Percentiles rank a stretch among this genome's conserved stretches.
Conservation (phyloP, 2,797 vertebrate species). For the Cossypha niveicapilla region DNA sequence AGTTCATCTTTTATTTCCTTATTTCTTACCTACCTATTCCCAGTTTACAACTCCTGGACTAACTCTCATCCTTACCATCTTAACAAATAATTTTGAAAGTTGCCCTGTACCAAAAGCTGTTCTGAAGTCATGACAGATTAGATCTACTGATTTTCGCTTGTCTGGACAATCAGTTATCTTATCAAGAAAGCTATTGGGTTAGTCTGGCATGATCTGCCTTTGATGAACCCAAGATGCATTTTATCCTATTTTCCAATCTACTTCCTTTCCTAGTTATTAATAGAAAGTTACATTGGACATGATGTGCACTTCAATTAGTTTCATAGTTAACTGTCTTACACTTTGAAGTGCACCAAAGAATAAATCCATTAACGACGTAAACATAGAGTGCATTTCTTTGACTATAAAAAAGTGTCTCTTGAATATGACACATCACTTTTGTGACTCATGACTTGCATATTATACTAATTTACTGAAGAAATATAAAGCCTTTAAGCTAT, state of each 20-base stretch:
- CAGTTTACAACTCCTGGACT: neutral
- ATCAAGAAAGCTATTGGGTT: conserved; percentile 23
- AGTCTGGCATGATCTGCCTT: conserved; percentile 10
- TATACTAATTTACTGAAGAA: neutral
- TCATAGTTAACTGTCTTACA: neutral
- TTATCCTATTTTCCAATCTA: conserved; percentile 30
- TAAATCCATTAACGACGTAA: neutral
- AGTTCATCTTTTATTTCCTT: neutral
- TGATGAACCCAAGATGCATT: conserved; percentile 16
- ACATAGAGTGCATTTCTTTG: neutral
- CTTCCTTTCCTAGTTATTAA: conserved; percentile 19
- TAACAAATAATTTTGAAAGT: conserved; percentile 21
- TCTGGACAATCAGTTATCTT: conserved; percentile 32
- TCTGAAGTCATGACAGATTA: conserved; percentile 37
- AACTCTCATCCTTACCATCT: neutral
- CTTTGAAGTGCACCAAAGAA: neutral
- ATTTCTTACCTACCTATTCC: neutral
- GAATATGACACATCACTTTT: neutral
- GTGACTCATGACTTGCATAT: neutral
- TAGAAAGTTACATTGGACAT: neutral
- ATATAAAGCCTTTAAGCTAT: neutral
- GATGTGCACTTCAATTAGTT: conserved; percentile 21
- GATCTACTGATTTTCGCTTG: conserved; percentile 27
- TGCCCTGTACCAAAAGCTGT: neutral
- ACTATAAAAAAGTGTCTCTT: neutral